These are phyloP conservation scores for Galago senegalensis DNA, from an alignment of 2,797 vertebrate genomes.

Conservation along the genomic window DNA sequence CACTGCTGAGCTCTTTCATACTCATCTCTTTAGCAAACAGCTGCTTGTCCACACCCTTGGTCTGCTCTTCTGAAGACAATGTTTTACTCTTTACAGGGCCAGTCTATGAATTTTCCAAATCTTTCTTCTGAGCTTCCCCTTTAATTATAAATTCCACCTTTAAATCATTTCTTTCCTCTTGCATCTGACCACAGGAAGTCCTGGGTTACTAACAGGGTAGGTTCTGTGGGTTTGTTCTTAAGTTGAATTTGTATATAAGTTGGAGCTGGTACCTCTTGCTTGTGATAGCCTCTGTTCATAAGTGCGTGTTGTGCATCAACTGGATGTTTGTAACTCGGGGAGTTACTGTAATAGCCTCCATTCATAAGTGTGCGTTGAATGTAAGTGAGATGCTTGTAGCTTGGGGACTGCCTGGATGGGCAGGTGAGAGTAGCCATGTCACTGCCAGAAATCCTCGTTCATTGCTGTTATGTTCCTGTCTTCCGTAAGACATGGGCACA, in stretches of 20 bases:
- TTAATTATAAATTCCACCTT: neutral
- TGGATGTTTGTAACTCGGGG: too few relatives aligned
- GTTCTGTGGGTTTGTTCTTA: too few relatives aligned
- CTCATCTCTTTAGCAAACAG: neutral
- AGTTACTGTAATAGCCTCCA: too few relatives aligned
- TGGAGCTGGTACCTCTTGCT: too few relatives aligned
- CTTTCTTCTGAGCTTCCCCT: neutral
- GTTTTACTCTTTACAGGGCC: neutral
- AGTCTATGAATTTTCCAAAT: neutral
- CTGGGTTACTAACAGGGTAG: too few relatives aligned
- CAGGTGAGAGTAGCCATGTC: neutral
- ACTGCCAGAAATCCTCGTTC: neutral
- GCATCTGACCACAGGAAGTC: neutral
- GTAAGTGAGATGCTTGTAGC: too few relatives aligned
- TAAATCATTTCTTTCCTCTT: neutral
- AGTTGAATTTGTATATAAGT: too few relatives aligned
- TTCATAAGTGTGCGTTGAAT: too few relatives aligned
- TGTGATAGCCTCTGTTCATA: too few relatives aligned
- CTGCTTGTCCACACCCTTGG: neutral
- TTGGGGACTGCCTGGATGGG: too few relatives aligned
- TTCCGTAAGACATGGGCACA: neutral
- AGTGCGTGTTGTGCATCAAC: too few relatives aligned
- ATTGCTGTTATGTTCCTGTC: neutral
- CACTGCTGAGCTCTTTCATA: neutral
- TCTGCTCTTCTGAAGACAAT: neutral